Evolutionary conservation across 2,888 invertebrate genomes (phyloP), one percentile per base, ranked within the genome.

Genomic region (Calliphora vomitoria): DNA sequence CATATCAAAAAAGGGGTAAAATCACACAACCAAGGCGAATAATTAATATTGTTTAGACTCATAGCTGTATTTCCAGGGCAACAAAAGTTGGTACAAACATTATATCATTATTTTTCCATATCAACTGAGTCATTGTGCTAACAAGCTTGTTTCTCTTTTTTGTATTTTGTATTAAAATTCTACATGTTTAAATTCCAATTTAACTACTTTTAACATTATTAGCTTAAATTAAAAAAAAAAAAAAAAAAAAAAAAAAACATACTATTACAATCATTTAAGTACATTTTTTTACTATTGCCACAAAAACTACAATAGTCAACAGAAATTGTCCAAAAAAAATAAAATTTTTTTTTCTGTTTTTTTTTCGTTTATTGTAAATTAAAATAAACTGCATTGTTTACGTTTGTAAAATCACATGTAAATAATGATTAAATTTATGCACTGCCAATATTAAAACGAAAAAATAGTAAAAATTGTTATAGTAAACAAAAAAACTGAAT

Each of bases 401-500:
- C 80, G 87, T 85, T 79, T 87, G 88, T 87, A 71, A 83, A 82
- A 87, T 80, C 85, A 81, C 87, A 85, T 85, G 87, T 85, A 80
- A 88, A 87, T 85, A 75, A 79, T 64, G 47, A 79, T 80, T 76
- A 71, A 82, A 76, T 62, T 76, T 44, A 76, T 76, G 58, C 69
- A 80, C 58, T 64, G 74, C 53, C 78, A 79, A 72, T 79, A 69
- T 50, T 78, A 71, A 85, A 31, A 38, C 10, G 18, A 38, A 64
- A 53, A 20, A 58, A 41, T 47, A 68, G 41, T 44, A 75, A 79
- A 78, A 80, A 15, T 58, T 71, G 71, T 35, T 76, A 11, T 20
- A 68, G 69, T 81, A 58, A 72, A 75, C 69, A 76, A 64, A 81
- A 81, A 64, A 64, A 53, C n/a, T 11, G 71, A 62, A 53, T 11